A percentile compares a stretch with the other conserved stretches of the same genome.
These are phyloP conservation scores for Incurvaria masculella DNA, from an alignment of 2,888 invertebrate species.

Conservation along the genomic window DNA sequence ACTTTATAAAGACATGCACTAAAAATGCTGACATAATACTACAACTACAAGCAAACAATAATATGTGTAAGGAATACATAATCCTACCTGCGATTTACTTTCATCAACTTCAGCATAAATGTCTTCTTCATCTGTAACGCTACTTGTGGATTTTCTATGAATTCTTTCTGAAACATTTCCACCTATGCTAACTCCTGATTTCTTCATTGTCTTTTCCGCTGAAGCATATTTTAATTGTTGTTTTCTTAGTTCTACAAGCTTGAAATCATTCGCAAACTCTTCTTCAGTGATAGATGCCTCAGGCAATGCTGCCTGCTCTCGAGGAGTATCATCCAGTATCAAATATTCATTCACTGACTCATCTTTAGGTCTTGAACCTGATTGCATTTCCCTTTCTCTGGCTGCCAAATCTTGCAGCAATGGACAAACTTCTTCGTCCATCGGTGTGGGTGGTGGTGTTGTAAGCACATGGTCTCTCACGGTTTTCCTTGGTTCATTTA, in stretches of 20 bases:
- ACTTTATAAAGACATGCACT: no score
- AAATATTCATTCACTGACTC: conserved; percentile 29
- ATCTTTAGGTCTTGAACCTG: conserved; percentile 19
- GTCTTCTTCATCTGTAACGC: conserved; percentile 26
- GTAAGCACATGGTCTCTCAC: conserved; percentile 17
- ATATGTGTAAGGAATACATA: no score
- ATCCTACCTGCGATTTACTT: conserved; percentile 31
- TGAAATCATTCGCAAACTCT: conserved; percentile 8
- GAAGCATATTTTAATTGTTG: conserved; percentile 2
- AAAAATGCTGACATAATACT: no score
- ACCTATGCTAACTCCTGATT: conserved; percentile 1
- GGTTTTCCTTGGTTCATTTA: conserved; percentile 5
- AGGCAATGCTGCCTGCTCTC: conserved; percentile 31
- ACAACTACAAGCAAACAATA: no score
- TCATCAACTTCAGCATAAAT: conserved; percentile 45
- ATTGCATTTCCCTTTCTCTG: conserved; percentile 21
- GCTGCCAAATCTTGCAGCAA: conserved; percentile 22
- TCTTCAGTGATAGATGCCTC: conserved; percentile 33
- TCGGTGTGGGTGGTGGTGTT: conserved; percentile 24
- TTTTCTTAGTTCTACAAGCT: conserved; percentile 4
- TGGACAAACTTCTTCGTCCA: conserved; percentile 22
- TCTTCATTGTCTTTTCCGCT: not conserved
- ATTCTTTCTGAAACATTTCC: not conserved
- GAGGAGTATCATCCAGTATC: conserved; percentile 33
- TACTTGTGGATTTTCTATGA: conserved; percentile 3